Evolutionary conservation across 2,888 invertebrate species (phyloP).

Genomic region (Eupithecia subfuscata): DNA sequence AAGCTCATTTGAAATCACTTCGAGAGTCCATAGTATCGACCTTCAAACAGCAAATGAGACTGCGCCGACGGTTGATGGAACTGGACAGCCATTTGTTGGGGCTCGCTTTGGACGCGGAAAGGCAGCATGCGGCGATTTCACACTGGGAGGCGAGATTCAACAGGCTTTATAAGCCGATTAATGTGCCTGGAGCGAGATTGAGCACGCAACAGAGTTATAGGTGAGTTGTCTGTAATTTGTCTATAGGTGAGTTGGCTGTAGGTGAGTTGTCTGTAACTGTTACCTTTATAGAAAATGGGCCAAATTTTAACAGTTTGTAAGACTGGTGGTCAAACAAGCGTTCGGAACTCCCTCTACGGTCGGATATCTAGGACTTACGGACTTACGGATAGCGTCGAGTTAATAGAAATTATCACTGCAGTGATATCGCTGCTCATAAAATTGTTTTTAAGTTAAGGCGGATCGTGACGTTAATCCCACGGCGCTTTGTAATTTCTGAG

Average conservation of each 20-base stretch:
- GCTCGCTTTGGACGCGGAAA: constrained; percentile 93
- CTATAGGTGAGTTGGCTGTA: too few relatives aligned
- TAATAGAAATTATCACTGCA: not conserved
- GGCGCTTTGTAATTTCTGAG: not conserved
- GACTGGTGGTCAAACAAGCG: too few relatives aligned
- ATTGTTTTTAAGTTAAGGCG: not conserved
- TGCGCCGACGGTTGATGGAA: constrained; percentile 94
- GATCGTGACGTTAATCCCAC: too few relatives aligned
- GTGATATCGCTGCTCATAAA: not conserved
- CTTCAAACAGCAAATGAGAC: constrained; percentile 96
- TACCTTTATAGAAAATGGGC: constrained; percentile 82
- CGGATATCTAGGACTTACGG: not conserved
- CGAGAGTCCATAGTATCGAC: constrained; percentile 94
- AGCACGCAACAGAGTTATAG: constrained; percentile 86
- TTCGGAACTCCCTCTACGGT: not conserved
- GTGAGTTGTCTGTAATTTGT: too few relatives aligned
- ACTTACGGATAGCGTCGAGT: too few relatives aligned
- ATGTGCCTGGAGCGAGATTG: constrained; percentile 81
- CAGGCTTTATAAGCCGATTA: constrained; percentile 87
- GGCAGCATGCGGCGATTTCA: constrained; percentile 93
- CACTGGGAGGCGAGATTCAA: constrained; percentile 95
- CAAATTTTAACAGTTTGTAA: too few relatives aligned
- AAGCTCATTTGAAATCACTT: constrained; percentile 85
- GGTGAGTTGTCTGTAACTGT: too few relatives aligned
- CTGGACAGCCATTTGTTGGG: constrained; percentile 95